Evolutionary conservation across 2,888 invertebrate genomes (phyloP).

Genomic region (Leuctra nigra): DNA sequence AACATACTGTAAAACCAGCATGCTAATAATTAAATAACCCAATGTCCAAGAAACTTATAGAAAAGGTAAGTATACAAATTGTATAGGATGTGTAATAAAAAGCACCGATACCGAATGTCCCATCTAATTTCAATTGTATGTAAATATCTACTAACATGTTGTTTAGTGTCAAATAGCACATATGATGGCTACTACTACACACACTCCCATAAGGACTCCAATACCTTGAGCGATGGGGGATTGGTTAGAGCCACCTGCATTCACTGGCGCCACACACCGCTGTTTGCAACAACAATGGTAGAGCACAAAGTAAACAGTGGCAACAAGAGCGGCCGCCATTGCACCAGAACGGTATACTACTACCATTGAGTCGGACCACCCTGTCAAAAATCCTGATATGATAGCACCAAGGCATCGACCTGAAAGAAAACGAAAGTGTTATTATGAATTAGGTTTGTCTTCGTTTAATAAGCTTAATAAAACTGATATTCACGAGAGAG

Average conservation of each 20-base stretch:
- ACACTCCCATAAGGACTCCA: background rate
- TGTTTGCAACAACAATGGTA: conserved; percentile 72
- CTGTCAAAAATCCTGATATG: conserved; percentile 42
- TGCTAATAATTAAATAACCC: too few relatives aligned
- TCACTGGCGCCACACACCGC: conserved; percentile 52
- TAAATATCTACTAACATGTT: too few relatives aligned
- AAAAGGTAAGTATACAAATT: too few relatives aligned
- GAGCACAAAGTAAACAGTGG: conserved; percentile 59
- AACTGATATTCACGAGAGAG: background rate
- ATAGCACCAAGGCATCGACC: conserved; percentile 69
- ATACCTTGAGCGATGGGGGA: conserved; percentile 58
- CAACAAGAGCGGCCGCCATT: conserved; percentile 55
- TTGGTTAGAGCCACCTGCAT: conserved; percentile 56
- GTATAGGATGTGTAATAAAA: background rate
- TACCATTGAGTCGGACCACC: conserved; percentile 18
- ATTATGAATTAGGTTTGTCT: background rate
- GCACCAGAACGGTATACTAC: conserved; percentile 55
- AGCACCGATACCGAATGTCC: too few relatives aligned
- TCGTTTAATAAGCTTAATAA: background rate
- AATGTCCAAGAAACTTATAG: too few relatives aligned
- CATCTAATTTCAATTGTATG: too few relatives aligned
- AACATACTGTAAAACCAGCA: too few relatives aligned
- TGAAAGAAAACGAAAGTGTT: too few relatives aligned
- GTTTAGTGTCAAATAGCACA: background rate
- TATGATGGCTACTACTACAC: background rate